These are phyloP conservation scores for Ophthalmolycus amberensis DNA, from an alignment of 2,113 vertebrate species.

Conservation along the genomic window DNA sequence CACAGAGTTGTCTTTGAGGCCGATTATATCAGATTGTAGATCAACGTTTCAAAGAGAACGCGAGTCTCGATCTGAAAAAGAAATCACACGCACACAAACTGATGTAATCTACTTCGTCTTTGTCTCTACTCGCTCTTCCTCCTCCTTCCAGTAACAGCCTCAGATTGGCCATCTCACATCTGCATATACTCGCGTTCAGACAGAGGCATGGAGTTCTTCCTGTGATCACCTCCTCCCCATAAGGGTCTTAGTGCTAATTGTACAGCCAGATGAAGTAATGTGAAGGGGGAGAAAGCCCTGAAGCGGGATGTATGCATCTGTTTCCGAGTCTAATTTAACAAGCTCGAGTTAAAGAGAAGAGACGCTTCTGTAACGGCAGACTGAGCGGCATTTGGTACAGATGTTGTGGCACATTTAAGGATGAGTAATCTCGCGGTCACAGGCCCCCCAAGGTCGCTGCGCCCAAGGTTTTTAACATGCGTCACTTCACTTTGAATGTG, in stretches of 20 bases:
- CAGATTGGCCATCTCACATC: constrained; percentile 23
- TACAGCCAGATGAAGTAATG: constrained; percentile 5
- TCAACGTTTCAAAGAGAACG: constrained; percentile 46
- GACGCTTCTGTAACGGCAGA: not conserved
- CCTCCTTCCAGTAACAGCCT: constrained; percentile 31
- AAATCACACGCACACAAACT: constrained; percentile 8
- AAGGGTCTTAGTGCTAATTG: constrained; percentile 7
- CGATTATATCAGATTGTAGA: constrained; percentile 53
- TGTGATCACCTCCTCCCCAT: constrained; percentile 13
- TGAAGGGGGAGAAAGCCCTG: not conserved
- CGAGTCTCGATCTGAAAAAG: constrained; percentile 32
- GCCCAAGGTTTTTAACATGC: not conserved
- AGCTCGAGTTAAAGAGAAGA: constrained; percentile 7
- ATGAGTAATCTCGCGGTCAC: not conserved
- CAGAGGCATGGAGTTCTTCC: constrained; percentile 6
- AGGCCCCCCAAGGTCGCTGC: constrained; percentile 2
- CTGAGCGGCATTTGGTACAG: constrained; percentile 1
- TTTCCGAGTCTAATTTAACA: constrained; percentile 13
- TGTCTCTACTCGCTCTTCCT: constrained; percentile 12
- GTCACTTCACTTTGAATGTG: constrained; percentile 9
- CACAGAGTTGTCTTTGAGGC: constrained; percentile 27
- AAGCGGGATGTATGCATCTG: constrained; percentile 19
- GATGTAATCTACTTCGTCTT: constrained; percentile 41
- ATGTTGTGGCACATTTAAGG: not conserved
- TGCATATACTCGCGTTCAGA: constrained; percentile 27